Conservation (phyloP, 2,797 vertebrate genomes). For the Arctocebus calabarensis region DNA sequence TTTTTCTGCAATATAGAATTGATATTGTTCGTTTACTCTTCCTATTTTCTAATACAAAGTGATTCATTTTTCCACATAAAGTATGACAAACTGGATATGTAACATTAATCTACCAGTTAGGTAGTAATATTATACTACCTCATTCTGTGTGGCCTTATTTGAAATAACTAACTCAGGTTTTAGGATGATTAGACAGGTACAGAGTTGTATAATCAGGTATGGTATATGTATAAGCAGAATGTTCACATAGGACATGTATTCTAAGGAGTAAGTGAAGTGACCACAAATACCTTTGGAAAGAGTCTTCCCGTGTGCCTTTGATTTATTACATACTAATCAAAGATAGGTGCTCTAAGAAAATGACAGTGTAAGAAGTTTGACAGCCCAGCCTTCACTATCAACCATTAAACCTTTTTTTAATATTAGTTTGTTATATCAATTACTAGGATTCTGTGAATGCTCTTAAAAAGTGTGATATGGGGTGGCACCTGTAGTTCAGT, state of each 20-base stretch:
- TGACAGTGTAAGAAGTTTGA: neutral
- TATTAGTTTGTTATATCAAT: neutral
- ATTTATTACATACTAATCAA: neutral
- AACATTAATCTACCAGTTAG: neutral
- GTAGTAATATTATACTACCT: neutral
- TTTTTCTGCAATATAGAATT: neutral
- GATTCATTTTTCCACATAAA: slow-evolving; percentile 6
- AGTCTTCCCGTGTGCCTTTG: neutral
- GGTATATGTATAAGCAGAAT: neutral
- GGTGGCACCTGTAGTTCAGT: too few relatives aligned
- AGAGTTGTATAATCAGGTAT: neutral
- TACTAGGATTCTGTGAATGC: neutral
- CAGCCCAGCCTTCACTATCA: neutral
- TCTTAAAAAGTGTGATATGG: neutral
- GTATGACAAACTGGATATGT: neutral
- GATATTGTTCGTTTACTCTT: neutral
- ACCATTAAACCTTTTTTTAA: neutral
- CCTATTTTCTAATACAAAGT: neutral
- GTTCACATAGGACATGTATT: neutral
- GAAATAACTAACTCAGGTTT: neutral
- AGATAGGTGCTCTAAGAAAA: neutral
- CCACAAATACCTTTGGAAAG: neutral
- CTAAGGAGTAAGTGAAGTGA: neutral
- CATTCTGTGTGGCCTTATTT: neutral
- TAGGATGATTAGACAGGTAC: neutral